Base-by-base conservation (phyloP, 2,797 vertebrate genomes). In the Spinus olivaceus region DNA sequence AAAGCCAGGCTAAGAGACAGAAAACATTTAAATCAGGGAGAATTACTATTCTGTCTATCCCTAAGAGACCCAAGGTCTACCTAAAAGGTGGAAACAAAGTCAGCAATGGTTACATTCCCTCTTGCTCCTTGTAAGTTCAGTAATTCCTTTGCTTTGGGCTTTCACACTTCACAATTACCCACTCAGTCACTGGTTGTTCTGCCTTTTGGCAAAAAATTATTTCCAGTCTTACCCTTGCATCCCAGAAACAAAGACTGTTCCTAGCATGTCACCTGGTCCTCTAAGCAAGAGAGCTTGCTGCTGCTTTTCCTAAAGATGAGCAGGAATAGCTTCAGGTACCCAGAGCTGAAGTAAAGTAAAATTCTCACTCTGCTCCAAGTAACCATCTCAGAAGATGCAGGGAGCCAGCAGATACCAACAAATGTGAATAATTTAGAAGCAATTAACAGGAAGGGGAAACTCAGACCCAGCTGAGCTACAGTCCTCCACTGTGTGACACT, bases 1-100 rank as follows among this genome's bases (percentile, higher is more conserved):
- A 66, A 98, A 96, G 73, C 97, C 91, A 80, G 98, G 97, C 98
- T 98, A 72, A 50, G 77, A 94, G 27, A 97, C 12, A 94, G 15
- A 84, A 81, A 57, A 57, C 8, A 8, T 90, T 90, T 78, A 63
- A 25, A 86, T 47, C 21, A 25, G 20, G 7, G 33, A 76, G 27
- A 71, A 66, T 71, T 46, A 25, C 20, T 32, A 20, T 65, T 64
- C 44, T 81, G 6, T 81, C 39, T 57, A 56, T 59, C 71, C 59
- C 18, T 47, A 20, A 63, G 27, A 76, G 18, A n/a, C 24, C 41
- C n/a, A 80, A 49, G 22, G 23, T 76, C 76, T 50, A 35, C 44
- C 70, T 17, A 19, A 87, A 93, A 81, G 35, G 27, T 9, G 46
- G 35, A 86, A 72, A 73, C 60, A 44, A 92, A 92, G 27, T 42